Conservation (phyloP, 2,113 vertebrate species). For the Poicephalus gulielmi region DNA sequence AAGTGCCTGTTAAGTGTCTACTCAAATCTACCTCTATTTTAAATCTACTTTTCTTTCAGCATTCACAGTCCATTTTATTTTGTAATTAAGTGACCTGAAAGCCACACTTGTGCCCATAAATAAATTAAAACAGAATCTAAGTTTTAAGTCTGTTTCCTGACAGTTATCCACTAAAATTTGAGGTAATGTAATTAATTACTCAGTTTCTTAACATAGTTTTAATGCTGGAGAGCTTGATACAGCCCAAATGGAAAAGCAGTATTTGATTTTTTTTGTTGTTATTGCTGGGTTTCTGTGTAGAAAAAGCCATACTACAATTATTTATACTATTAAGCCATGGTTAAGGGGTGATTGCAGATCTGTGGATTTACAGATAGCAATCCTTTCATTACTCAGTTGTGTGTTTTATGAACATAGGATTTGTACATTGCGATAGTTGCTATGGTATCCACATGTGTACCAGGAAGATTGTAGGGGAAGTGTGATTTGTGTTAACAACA, state of each 20-base stretch:
- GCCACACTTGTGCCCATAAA: neutral
- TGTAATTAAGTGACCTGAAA: neutral
- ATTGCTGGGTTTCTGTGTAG: neutral
- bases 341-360: conserved; percentile 25
- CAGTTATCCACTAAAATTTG: conserved; percentile 5
- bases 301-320: neutral
- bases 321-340: neutral
- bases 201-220: neutral
- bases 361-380: conserved; percentile 32
- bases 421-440: conserved; percentile 42
- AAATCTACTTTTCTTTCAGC: neutral
- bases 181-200: conserved; percentile 24
- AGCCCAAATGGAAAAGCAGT: neutral
- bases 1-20: neutral
- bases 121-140: conserved; percentile 25
- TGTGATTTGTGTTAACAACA: conserved; percentile 40
- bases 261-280: neutral
- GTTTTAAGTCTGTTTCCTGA: conserved; percentile 12
- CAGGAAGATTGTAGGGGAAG: neutral
- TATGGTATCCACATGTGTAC: conserved; percentile 44
- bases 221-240: neutral
- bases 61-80: neutral
- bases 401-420: conserved; percentile 30
- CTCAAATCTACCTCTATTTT: neutral
- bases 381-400: conserved; percentile 14